phyloP scores from a whole-genome alignment of 2,888 invertebrate species.

The Drosophila borborema region DNA sequence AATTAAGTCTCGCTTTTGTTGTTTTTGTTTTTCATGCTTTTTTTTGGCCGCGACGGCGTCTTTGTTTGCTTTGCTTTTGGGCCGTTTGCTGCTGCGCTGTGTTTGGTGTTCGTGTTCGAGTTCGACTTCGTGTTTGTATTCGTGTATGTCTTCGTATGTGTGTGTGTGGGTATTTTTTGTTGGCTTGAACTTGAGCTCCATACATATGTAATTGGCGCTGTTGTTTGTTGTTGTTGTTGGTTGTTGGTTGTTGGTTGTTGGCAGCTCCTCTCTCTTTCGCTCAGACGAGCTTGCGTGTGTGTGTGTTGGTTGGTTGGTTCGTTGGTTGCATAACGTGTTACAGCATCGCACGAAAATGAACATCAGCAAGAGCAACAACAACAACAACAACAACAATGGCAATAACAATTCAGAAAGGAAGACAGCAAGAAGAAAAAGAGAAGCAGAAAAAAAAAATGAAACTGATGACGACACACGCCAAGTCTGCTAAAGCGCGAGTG shows the following conservation, averaged over 20 bases:
- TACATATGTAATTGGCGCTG: constrained; percentile 73
- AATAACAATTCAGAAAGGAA: constrained; percentile 36
- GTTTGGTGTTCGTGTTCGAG: constrained; percentile 16
- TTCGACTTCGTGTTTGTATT: not conserved
- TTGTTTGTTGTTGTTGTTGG: constrained; percentile 49
- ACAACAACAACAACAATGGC: constrained; percentile 33
- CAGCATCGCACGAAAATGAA: constrained; percentile 80
- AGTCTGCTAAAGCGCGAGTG: constrained; percentile 40
- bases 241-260: constrained; percentile 49
- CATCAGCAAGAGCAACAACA: constrained; percentile 40
- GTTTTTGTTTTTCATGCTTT: constrained; percentile 4
- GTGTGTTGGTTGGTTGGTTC: constrained; percentile 66
- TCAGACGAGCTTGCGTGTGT: constrained; percentile 54
- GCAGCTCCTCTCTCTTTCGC: constrained; percentile 33
- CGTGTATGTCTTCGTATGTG: not conserved
- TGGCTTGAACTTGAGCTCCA: constrained; percentile 79
- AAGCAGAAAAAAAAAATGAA: constrained; percentile 55
- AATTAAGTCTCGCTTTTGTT: constrained; percentile 47
- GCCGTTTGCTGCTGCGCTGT: constrained; percentile 47
- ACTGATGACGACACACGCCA: constrained; percentile 73
- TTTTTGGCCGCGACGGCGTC: constrained; percentile 30
- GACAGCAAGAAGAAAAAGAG: constrained; percentile 1
- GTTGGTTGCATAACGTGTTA: constrained; percentile 83
- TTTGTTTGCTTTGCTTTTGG: constrained; percentile 47
- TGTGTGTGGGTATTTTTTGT: constrained; percentile 43